Base-by-base conservation (phyloP, 2,797 vertebrate species). In the Morus bassanus region DNA sequence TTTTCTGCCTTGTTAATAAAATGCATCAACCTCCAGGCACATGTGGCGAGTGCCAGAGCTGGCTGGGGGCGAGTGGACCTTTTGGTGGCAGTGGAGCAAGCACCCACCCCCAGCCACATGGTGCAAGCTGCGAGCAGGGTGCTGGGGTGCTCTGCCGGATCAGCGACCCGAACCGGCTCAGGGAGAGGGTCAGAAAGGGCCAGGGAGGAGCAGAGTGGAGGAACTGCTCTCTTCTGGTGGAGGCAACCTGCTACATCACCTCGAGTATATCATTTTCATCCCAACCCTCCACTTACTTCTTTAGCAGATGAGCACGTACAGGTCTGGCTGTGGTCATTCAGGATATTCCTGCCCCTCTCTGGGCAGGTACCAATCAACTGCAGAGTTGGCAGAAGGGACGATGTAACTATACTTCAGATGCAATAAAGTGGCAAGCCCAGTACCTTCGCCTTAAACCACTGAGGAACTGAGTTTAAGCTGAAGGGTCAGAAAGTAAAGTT, bases 41-140 rank as follows among this genome's bases (percentile, higher is more conserved):
- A 53, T 2, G 22, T 13, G 24, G 28, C 3, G 1, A 77, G 22
- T 21, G 22, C n/a, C 68, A 57, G 67, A 64, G 46, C 35, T 72
- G 18, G n/a, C 65, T n/a, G 25, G 15, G 41, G 10, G 7, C 0
- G 0, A 72, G 18, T 2, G 31, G n/a, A 90, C 45, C 23, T 76
- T 61, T 13, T 8, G 19, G 65, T 14, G 53, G 41, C 91, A 56
- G 57, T 1, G 13, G 63, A 33, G 41, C 56, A 41, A 85, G 70
- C 3, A 0, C 10, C 21, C 19, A 31, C 21, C 14, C 30, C 13
- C 10, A 9, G 59, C 51, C 51, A 43, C 1, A 2, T 6, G 31
- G 17, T 25, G 17, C 30, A 7, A 84, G 35, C 19, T 10, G 45
- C 0, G 13, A 69, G 37, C 41, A 61, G 16, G 22, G 43, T 76